phyloP scores from a whole-genome alignment of 1,140 invertebrate genomes.

The Caenorhabditis inopinata region DNA sequence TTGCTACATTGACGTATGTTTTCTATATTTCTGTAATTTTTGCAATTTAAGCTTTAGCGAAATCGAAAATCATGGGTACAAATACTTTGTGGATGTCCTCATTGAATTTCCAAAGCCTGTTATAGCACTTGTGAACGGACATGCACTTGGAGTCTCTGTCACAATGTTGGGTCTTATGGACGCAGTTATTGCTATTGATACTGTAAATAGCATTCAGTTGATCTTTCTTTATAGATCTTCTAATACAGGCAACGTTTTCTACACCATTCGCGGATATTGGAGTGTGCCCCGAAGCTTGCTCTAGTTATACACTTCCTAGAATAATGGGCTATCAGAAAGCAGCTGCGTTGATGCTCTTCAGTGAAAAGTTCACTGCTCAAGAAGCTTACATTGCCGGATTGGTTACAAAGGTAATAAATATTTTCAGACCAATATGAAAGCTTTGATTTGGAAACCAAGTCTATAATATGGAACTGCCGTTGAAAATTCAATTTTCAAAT shows the following conservation, averaged over 20 bases:
- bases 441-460: too few species aligned
- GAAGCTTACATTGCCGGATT: constrained; percentile 30
- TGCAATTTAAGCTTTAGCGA: background rate
- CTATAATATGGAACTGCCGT: too few species aligned
- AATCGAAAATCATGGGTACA: background rate
- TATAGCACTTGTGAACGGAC: constrained; percentile 37
- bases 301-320: constrained; percentile 1
- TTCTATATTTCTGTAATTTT: background rate
- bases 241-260: constrained; percentile 8
- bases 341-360: constrained; percentile 26
- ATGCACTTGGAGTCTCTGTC: constrained; percentile 32
- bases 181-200: constrained; percentile 35
- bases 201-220: too few species aligned
- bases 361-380: constrained; percentile 29
- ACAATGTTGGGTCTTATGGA: constrained; percentile 31
- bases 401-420: constrained; percentile 33
- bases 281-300: constrained; percentile 34
- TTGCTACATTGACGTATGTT: background rate
- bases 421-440: too few species aligned
- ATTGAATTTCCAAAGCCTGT: constrained; percentile 35
- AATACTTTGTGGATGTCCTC: constrained; percentile 36
- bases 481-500: too few species aligned
- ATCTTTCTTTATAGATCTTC: background rate
- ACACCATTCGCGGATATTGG: constrained; percentile 35
- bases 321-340: constrained; percentile 23